A percentile compares a stretch with the other conserved stretches of the same genome.
Conservation (phyloP, 2,797 vertebrate genomes). For the Anguilla marmorata region DNA sequence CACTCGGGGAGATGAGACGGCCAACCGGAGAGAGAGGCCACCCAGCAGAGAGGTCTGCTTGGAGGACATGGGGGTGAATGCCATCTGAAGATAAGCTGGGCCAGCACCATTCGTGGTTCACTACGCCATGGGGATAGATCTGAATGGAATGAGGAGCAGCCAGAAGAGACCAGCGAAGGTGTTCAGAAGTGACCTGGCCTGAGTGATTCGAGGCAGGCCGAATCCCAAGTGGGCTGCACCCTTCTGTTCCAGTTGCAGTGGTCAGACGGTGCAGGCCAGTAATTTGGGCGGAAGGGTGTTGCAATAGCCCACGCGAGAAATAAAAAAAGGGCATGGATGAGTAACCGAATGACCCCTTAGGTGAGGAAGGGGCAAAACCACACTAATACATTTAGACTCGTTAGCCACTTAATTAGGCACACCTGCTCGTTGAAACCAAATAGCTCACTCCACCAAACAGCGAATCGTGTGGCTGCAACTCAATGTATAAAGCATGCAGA, state of each 20-base stretch:
- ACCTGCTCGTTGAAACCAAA: not conserved
- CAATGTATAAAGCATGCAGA: not conserved
- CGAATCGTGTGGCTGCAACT: not conserved
- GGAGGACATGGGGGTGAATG: no score
- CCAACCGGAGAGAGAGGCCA: no score
- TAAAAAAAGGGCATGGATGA: not conserved
- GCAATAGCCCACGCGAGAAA: not conserved
- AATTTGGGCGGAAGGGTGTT: not conserved
- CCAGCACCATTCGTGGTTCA: no score
- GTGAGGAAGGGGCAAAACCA: not conserved
- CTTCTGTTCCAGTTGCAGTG: not conserved
- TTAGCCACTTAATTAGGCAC: not conserved
- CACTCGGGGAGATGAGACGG: no score
- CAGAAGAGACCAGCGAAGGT: no score
- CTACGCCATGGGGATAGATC: no score
- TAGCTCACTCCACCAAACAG: not conserved
- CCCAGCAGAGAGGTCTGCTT: no score
- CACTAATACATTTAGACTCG: not conserved
- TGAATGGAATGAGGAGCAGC: no score
- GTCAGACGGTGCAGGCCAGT: not conserved
- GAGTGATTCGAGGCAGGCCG: not conserved
- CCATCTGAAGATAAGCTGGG: no score
- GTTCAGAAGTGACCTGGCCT: no score
- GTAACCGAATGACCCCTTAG: not conserved
- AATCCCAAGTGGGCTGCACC: not conserved